These are phyloP conservation scores for Acrocyrtus sp. DNA, from an alignment of 2,888 invertebrate species.

Conservation along the genomic window DNA sequence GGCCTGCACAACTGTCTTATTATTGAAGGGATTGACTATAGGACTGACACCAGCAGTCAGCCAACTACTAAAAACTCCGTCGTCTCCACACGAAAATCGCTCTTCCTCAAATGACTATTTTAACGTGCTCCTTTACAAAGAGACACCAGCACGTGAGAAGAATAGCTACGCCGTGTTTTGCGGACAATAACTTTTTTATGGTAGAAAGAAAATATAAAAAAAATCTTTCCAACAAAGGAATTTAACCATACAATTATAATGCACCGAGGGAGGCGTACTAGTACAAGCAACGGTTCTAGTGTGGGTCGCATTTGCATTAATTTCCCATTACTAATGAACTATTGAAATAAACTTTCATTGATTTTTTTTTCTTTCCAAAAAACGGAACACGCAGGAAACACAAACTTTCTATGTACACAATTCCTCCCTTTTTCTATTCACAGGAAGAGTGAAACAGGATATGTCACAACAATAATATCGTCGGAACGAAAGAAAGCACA, in stretches of 20 bases:
- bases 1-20: constrained; percentile 10
- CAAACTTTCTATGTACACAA: too few species aligned
- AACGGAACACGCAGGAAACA: not conserved
- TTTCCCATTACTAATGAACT: constrained; percentile 30
- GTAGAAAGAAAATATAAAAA: too few species aligned
- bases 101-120: not conserved
- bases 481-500: too few species aligned
- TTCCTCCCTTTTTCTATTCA: too few species aligned
- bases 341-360: constrained; percentile 2
- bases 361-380: constrained; percentile 7
- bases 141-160: not conserved
- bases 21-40: not conserved
- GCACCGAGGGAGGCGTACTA: not conserved
- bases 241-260: not conserved
- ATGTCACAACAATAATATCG: too few species aligned
- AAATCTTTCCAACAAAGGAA: not conserved
- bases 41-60: not conserved
- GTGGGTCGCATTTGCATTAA: constrained; percentile 21
- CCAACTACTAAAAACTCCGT: not conserved
- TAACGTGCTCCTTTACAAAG: too few species aligned
- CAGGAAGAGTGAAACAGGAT: too few species aligned
- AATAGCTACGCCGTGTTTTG: not conserved
- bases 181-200: too few species aligned
- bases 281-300: not conserved
- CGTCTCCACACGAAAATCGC: not conserved